phyloP scores from a whole-genome alignment of 2,797 vertebrate species.

The Oryzias dopingdopingensis region DNA sequence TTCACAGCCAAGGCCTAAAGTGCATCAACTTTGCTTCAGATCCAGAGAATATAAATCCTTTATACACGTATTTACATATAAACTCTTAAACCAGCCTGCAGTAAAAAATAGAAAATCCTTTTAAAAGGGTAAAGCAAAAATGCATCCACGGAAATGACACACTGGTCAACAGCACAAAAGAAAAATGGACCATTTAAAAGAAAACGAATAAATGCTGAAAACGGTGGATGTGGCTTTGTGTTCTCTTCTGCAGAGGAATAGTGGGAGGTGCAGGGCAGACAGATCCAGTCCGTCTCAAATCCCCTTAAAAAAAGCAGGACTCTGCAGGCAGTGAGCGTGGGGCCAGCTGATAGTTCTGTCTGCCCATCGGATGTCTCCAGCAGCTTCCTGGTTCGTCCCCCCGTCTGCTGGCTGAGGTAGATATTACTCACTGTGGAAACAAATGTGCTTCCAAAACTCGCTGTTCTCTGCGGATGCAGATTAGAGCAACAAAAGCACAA shows the following conservation, averaged over 20 bases:
- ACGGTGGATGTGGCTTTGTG: slow-evolving; percentile 67
- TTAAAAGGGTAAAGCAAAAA: slow-evolving; percentile 65
- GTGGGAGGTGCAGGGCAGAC: slow-evolving; percentile 72
- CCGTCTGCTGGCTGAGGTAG: slow-evolving; percentile 91
- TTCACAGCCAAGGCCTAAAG: slow-evolving; percentile 61
- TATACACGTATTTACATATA: slow-evolving; percentile 51
- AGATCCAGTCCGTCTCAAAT: slow-evolving; percentile 90
- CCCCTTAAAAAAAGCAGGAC: slow-evolving; percentile 64
- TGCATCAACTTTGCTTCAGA: slow-evolving; percentile 77
- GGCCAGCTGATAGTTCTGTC: slow-evolving; percentile 64
- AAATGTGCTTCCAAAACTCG: slow-evolving; percentile 83
- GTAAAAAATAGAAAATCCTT: slow-evolving; percentile 69
- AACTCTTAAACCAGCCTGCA: slow-evolving; percentile 51
- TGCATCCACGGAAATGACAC: slow-evolving; percentile 51
- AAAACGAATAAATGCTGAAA: slow-evolving; percentile 50
- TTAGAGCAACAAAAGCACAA: slow-evolving; percentile 84
- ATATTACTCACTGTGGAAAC: slow-evolving; percentile 85
- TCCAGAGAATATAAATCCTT: slow-evolving; percentile 62
- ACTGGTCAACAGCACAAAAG: slow-evolving; percentile 88
- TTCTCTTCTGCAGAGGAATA: slow-evolving; percentile 62
- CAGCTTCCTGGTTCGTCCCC: slow-evolving; percentile 74
- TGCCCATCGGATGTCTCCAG: slow-evolving; percentile 60
- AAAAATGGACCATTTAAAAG: slow-evolving; percentile 38
- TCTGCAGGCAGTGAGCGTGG: slow-evolving; percentile 59
- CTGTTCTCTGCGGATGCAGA: slow-evolving; percentile 76